Evolutionary conservation across 64 coral and sea anemone species (phyloP).

Genomic region (Pocillopora damicornis): DNA sequence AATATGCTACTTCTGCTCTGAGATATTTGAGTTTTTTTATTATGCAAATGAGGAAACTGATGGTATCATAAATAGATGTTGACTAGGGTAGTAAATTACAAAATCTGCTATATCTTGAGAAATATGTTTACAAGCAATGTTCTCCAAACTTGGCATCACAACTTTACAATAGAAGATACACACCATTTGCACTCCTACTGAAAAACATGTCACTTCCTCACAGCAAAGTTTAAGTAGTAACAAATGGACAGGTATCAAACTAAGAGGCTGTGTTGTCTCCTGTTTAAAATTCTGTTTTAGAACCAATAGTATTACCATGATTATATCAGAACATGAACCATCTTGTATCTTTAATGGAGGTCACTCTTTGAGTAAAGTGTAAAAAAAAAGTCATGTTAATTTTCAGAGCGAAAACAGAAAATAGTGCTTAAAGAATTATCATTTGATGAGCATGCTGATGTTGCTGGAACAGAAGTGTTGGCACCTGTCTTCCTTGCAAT

Average conservation of each 20-base stretch:
- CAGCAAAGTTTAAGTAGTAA: neutral
- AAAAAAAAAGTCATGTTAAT: neutral
- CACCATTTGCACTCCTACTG: constrained; percentile 6
- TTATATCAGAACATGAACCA: too few species aligned
- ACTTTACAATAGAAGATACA: too few species aligned
- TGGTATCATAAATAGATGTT: too few species aligned
- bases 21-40: too few species aligned
- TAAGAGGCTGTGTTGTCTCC: neutral
- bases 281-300: neutral
- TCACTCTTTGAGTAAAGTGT: neutral
- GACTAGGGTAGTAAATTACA: too few species aligned
- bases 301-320: too few species aligned
- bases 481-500: constrained; percentile 91
- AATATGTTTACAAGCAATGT: too few species aligned
- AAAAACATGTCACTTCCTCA: neutral
- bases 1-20: too few species aligned
- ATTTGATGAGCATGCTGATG: constrained; percentile 82
- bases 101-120: too few species aligned
- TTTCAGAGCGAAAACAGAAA: constrained; percentile 51
- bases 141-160: too few species aligned
- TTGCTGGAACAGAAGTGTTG: constrained; percentile 71
- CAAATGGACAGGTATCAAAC: neutral
- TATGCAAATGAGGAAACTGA: too few species aligned
- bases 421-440: constrained; percentile 67
- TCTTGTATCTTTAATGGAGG: too few species aligned